These are phyloP conservation scores for Ceratitis capitata DNA, from an alignment of 1,140 invertebrate species.

Conservation along the genomic window DNA sequence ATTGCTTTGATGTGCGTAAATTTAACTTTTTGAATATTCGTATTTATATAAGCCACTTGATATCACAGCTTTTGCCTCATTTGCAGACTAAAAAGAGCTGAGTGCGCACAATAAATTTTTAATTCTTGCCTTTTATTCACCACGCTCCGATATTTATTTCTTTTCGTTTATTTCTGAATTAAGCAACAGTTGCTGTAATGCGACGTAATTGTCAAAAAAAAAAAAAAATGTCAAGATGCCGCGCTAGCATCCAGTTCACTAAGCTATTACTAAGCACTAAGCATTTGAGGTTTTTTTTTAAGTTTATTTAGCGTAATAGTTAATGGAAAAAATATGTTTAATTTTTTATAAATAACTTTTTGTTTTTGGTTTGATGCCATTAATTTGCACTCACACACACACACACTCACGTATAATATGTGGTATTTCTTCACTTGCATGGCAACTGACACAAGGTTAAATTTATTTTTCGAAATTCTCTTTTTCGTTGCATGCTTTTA, in stretches of 20 bases:
- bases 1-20: not conserved
- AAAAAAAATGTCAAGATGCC: not conserved
- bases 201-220: slow-evolving; percentile 17
- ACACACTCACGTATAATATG: not conserved
- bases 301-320: slow-evolving; percentile 1
- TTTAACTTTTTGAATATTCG: slow-evolving; percentile 12
- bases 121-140: not conserved
- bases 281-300: slow-evolving; percentile 11
- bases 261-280: slow-evolving; percentile 43
- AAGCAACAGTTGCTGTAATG: slow-evolving; percentile 39
- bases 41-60: slow-evolving; percentile 39
- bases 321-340: not conserved
- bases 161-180: not conserved
- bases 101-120: not conserved
- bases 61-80: slow-evolving; percentile 40
- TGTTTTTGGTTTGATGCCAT: not conserved
- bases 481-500: slow-evolving; percentile 41
- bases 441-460: slow-evolving; percentile 8
- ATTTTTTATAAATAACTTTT: not conserved
- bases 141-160: not conserved
- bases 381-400: slow-evolving; percentile 7
- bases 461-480: slow-evolving; percentile 33
- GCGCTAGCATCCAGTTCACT: slow-evolving; percentile 1
- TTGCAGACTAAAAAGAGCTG: not conserved
- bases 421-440: not conserved